Evolutionary conservation across 2,797 vertebrate genomes (phyloP).

Genomic region (Acestrorhynchus altus): DNA sequence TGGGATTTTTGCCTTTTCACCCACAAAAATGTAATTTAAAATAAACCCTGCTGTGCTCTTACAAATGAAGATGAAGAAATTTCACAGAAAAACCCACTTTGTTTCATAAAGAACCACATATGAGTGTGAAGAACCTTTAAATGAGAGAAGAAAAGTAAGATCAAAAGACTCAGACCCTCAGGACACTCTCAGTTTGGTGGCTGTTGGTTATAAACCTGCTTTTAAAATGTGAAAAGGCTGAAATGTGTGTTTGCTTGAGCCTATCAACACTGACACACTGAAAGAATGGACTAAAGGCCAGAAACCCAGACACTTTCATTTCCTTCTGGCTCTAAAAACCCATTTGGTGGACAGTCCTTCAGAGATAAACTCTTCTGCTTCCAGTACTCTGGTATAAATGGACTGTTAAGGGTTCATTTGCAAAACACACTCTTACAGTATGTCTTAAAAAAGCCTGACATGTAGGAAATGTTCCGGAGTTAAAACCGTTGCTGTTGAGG

Average conservation of each 20-base stretch:
- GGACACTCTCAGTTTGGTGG: too few relatives aligned
- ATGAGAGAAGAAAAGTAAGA: too few relatives aligned
- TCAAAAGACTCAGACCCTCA: too few relatives aligned
- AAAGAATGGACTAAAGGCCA: conserved; percentile 37
- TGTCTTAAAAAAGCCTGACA: conserved; percentile 10
- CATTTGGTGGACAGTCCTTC: conserved; percentile 55
- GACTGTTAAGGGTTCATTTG: conserved; percentile 51
- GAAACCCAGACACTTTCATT: conserved; percentile 42
- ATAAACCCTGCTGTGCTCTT: too few relatives aligned
- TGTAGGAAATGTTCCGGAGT: background rate
- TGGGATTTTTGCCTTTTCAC: too few relatives aligned
- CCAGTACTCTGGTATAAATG: conserved; percentile 49
- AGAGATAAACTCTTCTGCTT: conserved; percentile 50
- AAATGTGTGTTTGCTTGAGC: background rate
- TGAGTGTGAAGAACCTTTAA: background rate
- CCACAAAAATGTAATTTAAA: too few relatives aligned
- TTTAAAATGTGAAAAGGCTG: background rate
- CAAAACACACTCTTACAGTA: conserved; percentile 30
- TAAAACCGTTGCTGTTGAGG: too few relatives aligned
- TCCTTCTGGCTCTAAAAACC: conserved; percentile 49
- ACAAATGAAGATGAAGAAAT: too few relatives aligned
- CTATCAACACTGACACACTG: background rate
- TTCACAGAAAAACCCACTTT: too few relatives aligned
- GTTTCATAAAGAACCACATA: too few relatives aligned
- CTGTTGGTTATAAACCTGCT: too few relatives aligned